Evolutionary conservation across 2,888 invertebrate species (phyloP), one percentile per base, ranked within the genome.

Genomic region (Dolomedes plantarius): DNA sequence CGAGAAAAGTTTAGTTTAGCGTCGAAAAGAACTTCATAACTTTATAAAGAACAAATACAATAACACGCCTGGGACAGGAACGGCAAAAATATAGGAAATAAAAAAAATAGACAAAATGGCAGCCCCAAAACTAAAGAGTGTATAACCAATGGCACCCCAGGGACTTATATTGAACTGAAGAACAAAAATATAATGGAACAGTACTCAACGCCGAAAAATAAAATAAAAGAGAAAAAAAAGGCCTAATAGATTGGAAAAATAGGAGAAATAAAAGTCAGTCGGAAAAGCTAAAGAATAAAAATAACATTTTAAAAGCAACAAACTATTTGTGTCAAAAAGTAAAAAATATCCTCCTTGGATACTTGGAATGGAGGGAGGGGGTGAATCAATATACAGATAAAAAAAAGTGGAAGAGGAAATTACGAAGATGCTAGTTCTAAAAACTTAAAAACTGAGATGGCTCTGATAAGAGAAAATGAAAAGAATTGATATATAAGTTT

Each of bases 261-360:
- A 85, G 83, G 71, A 85, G 72, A 77, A 85, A 85, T 85, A 77
- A 85, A 77, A 85, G 83, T 85, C 76, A 77, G 77, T 85, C 56
- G 65, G 67, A 72, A 67, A 72, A 73, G 29, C 31, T 65, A n/a
- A 71, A 69, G 50, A 85, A 85, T 72, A 85, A 77, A 85, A 85
- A 77, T 85, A 85, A 85, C 83, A 77, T 85, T 85, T 85, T 85
- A 85, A 85, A 85, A 85, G 83, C 83, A 85, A 85, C 83, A 85
- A 85, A 85, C 83, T 85, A 85, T 77, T 83, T 77, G 83, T 85
- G 83, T 85, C 83, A 73, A 85, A 85, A 83, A 83, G 67, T 77
- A 31, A 67, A 69, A 77, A 78, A 78, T 50, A 69, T 56, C 62
- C 69, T 81, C 27, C 36, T 56, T 41, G 62, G 74, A 81, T 77